Evolutionary conservation across 2,797 vertebrate species (phyloP).

Genomic region (Meda fulgida): DNA sequence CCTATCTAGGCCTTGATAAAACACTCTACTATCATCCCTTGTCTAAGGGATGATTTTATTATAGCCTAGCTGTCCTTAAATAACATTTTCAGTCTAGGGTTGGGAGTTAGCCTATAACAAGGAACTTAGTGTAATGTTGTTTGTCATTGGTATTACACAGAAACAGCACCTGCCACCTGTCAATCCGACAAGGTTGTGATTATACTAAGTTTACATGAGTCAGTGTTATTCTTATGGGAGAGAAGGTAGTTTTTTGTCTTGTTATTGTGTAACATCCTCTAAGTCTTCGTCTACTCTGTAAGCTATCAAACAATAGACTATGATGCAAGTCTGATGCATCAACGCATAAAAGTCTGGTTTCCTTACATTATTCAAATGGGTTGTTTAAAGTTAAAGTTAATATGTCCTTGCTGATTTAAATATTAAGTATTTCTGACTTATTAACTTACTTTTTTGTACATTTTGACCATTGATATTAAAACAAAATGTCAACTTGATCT

Average conservation of each 20-base stretch:
- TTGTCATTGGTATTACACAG: slow-evolving; percentile 8
- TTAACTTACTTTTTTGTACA: too few relatives aligned
- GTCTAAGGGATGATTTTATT: neutral
- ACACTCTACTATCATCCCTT: neutral
- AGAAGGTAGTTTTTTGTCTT: neutral
- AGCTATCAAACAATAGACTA: slow-evolving; percentile 5
- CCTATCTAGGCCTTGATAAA: slow-evolving; percentile 1
- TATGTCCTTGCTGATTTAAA: neutral
- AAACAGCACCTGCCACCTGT: slow-evolving; percentile 3
- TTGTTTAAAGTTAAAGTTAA: neutral
- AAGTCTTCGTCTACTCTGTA: neutral
- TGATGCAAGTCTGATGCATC: slow-evolving; percentile 18
- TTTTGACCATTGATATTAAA: neutral
- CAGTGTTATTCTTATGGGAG: slow-evolving; percentile 4
- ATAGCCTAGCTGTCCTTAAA: slow-evolving; percentile 10
- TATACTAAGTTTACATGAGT: slow-evolving; percentile 4
- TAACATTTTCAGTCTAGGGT: neutral
- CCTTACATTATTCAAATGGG: neutral
- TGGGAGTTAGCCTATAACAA: neutral
- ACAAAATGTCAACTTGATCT: too few relatives aligned
- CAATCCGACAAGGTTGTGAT: neutral
- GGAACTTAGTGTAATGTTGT: neutral
- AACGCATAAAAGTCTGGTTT: neutral
- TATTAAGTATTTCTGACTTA: neutral
- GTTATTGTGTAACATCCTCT: slow-evolving; percentile 7